Evolutionary conservation across 2,113 vertebrate genomes (phyloP).

Genomic region (Oryzias woworae): DNA sequence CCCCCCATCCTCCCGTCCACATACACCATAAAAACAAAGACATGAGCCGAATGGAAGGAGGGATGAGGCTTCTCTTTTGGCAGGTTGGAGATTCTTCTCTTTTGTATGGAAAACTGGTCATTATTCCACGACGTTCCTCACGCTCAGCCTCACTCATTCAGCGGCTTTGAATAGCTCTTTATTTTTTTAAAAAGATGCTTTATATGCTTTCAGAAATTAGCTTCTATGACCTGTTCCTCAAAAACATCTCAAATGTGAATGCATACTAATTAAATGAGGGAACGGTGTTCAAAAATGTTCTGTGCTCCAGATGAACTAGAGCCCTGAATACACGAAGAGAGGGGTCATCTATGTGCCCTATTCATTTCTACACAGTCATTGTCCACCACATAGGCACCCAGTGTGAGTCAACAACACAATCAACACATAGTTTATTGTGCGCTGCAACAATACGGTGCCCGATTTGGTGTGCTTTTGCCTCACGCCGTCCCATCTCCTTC

Average conservation of each 20-base stretch:
- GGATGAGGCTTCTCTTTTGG: not conserved
- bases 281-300: conserved; percentile 19
- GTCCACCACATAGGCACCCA: conserved; percentile 63
- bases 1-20: conserved; percentile 30
- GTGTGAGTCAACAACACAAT: conserved; percentile 70
- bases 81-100: not conserved
- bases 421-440: conserved; percentile 73
- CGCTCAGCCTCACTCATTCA: not conserved
- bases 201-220: not conserved
- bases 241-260: conserved; percentile 8
- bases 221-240: not conserved
- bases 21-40: conserved; percentile 47
- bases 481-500: conserved; percentile 58
- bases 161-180: not conserved
- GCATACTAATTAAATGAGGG: conserved; percentile 33
- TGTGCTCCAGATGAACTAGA: conserved; percentile 23
- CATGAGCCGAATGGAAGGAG: not conserved
- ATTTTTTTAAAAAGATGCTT: not conserved
- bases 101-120: conserved; percentile 17
- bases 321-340: conserved; percentile 46
- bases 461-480: conserved; percentile 52
- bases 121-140: not conserved
- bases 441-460: conserved; percentile 58
- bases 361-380: conserved; percentile 68
- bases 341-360: conserved; percentile 40